These are phyloP conservation scores for Gryllus longicercus DNA, from an alignment of 2,888 invertebrate genomes.

Conservation along the genomic window DNA sequence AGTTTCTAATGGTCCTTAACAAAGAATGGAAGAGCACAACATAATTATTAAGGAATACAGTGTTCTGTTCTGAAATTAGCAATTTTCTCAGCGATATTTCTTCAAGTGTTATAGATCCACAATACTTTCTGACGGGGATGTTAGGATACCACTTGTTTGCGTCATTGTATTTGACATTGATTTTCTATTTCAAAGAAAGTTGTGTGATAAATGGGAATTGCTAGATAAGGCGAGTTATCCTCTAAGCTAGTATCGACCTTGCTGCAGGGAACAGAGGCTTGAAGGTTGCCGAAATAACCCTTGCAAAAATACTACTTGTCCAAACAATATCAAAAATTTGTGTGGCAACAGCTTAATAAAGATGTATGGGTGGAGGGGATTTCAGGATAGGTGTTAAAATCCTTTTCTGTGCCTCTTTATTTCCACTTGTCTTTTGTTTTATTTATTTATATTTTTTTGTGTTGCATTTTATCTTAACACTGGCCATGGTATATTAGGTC, in stretches of 20 bases:
- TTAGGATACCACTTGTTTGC: too few species aligned
- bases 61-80: too few species aligned
- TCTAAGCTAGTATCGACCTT: not conserved
- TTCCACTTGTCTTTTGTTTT: not conserved
- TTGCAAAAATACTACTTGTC: not conserved
- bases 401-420: not conserved
- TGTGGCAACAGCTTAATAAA: constrained; percentile 17
- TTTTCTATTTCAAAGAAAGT: not conserved
- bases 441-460: not conserved
- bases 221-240: not conserved
- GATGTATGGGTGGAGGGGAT: constrained; percentile 3
- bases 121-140: too few species aligned
- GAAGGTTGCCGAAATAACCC: not conserved
- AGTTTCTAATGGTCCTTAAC: too few species aligned
- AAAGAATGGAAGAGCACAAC: too few species aligned
- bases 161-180: too few species aligned
- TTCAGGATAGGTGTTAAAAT: not conserved
- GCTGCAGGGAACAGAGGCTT: constrained; percentile 17
- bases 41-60: too few species aligned
- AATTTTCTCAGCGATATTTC: too few species aligned
- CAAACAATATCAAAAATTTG: not conserved
- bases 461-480: not conserved
- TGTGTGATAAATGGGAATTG: constrained; percentile 9
- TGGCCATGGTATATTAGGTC: not conserved
- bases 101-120: too few species aligned